Evolutionary conservation across 1,140 invertebrate species (phyloP).

Genomic region (Musca domestica): DNA sequence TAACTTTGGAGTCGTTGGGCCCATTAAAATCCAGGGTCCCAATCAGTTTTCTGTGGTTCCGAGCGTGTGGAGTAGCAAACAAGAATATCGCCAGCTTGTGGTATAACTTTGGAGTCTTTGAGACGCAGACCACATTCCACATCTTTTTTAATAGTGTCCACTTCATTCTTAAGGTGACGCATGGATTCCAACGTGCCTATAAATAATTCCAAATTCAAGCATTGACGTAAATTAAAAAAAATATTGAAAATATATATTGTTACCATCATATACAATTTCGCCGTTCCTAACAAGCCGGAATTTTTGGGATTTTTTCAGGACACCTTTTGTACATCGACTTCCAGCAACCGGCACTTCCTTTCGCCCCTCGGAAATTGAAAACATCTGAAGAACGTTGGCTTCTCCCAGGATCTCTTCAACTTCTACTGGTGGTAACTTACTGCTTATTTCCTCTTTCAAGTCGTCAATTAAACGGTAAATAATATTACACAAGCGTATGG

Average conservation of each 20-base stretch:
- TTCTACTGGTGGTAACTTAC: slow-evolving; percentile 67
- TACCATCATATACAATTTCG: slow-evolving; percentile 74
- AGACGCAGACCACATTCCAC: slow-evolving; percentile 86
- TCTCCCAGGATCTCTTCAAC: slow-evolving; percentile 80
- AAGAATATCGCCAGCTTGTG: slow-evolving; percentile 75
- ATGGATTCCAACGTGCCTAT: slow-evolving; percentile 74
- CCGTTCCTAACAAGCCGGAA: slow-evolving; percentile 72
- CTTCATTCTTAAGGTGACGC: slow-evolving; percentile 87
- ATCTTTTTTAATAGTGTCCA: slow-evolving; percentile 77
- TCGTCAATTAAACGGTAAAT: slow-evolving; percentile 92
- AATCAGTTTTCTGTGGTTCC: slow-evolving; percentile 66
- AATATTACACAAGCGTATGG: slow-evolving; percentile 73
- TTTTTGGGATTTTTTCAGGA: slow-evolving; percentile 66
- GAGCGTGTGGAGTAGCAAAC: slow-evolving; percentile 71
- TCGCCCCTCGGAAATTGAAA: slow-evolving; percentile 76
- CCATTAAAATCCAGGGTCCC: slow-evolving; percentile 80
- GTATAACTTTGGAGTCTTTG: slow-evolving; percentile 62
- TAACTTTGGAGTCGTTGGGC: neutral
- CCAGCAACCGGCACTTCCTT: slow-evolving; percentile 86
- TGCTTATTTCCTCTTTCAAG: slow-evolving; percentile 76
- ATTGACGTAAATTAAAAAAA: neutral
- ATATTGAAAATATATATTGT: neutral
- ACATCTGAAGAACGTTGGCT: slow-evolving; percentile 82
- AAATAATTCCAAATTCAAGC: no score
- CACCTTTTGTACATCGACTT: slow-evolving; percentile 78